Base-by-base conservation (phyloP, 2,113 vertebrate genomes). In the Pterocles gutturalis region DNA sequence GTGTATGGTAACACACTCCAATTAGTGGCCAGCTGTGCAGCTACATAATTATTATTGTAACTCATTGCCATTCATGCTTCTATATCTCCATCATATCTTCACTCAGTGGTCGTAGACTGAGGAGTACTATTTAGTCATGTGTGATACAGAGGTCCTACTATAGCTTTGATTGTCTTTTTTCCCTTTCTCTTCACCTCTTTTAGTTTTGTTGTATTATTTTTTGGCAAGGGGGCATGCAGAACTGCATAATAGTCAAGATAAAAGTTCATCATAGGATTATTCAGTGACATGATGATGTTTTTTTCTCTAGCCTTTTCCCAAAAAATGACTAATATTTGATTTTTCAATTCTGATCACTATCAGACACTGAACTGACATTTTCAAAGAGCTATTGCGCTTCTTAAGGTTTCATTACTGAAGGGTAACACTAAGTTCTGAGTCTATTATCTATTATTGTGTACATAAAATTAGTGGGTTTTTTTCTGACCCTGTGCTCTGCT, bases 31-130 rank as follows among this genome's bases (percentile, higher is more conserved):
- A 88, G 75, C 79, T 92, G 49, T 80, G 67, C 64, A 86, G n/a
- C 48, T 86, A 26, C 34, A 55, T 83, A 93, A 81, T 94, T 92
- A 83, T 69, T 79, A 73, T 17, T 83, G 21, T 81, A 92, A 85
- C 33, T 83, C 79, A 73, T 54, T 93, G 36, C 33, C 17, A 45
- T 36, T 83, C 2, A 1, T 79, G 22, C 12, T 72, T 71, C 61
- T 76, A 2, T 43, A 75, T 83, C 61, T 87, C 41, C 28, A 36
- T 45, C 0, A 1, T 65, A 7, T 45, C 29, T 14, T 92, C 43
- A 64, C 22, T 79, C 33, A 43, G 13, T 65, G 75, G 38, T 71
- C 43, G 67, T 13, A 60, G 85, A 64, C 38, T 67, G 51, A 85
- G n/a, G 13, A 87, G 22, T 62, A 31, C 48, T 60, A 1, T 51